phyloP scores from a whole-genome alignment of 1,140 invertebrate genomes.

The Bombyx mori region ASM3026992v2 NC_085121.1:5652001-5652500 shows the following conservation, averaged over 20 bases:
- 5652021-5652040: background rate
- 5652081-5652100: no score
- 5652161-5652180: background rate
- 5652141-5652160: background rate
- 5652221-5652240: slow-evolving; percentile 39
- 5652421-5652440: no score
- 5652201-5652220: background rate
- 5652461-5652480: no score
- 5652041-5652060: no score
- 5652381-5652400: slow-evolving; percentile 73
- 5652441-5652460: no score
- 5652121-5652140: background rate
- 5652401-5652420: no score
- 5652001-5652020: background rate
- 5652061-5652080: no score
- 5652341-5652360: slow-evolving; percentile 88
- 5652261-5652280: slow-evolving; percentile 98
- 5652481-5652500: no score
- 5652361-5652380: slow-evolving; percentile 89
- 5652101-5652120: background rate
- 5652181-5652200: background rate
- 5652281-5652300: slow-evolving; percentile 95
- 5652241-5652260: slow-evolving; percentile 69
- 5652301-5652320: slow-evolving; percentile 97
- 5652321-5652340: slow-evolving; percentile 98